These are phyloP conservation scores for Aricia agestis DNA, from an alignment of 1,140 invertebrate species.

Conservation along the genomic window DNA sequence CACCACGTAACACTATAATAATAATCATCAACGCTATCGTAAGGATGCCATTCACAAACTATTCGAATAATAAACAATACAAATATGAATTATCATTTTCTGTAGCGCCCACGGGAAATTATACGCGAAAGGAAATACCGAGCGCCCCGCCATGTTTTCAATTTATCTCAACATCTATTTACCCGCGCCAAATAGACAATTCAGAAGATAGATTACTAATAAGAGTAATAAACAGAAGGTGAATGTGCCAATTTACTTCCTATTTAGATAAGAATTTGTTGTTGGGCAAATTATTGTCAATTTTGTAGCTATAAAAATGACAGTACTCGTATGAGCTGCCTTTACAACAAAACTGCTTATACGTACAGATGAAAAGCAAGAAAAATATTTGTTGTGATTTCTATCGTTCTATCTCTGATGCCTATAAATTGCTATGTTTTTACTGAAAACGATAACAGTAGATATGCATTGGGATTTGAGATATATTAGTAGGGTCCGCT, in stretches of 20 bases:
- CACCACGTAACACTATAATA: too few species aligned
- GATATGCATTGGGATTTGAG: too few species aligned
- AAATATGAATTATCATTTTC: slow-evolving; percentile 11
- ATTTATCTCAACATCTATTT: slow-evolving; percentile 26
- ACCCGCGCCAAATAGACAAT: slow-evolving; percentile 6
- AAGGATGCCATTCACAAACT: not conserved
- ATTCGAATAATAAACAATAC: not conserved
- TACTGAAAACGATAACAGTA: too few species aligned
- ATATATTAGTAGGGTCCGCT: too few species aligned
- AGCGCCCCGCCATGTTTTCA: slow-evolving; percentile 28
- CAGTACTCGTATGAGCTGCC: too few species aligned
- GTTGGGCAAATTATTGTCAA: not conserved
- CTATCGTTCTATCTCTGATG: too few species aligned
- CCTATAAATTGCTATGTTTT: too few species aligned
- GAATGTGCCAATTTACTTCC: slow-evolving; percentile 15
- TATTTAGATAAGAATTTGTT: slow-evolving; percentile 23
- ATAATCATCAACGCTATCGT: too few species aligned
- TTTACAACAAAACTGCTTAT: too few species aligned
- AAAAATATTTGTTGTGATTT: too few species aligned
- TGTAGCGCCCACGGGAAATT: slow-evolving; percentile 46
- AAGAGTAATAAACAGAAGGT: not conserved
- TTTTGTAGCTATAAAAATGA: too few species aligned
- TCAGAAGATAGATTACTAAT: not conserved
- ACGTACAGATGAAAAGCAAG: too few species aligned
- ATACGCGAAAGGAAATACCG: slow-evolving; percentile 45